Percentiles rank a stretch among this genome's conserved stretches.
These are phyloP conservation scores for Fragum fragum DNA, from an alignment of 2,888 invertebrate species.

Conservation along the genomic window DNA sequence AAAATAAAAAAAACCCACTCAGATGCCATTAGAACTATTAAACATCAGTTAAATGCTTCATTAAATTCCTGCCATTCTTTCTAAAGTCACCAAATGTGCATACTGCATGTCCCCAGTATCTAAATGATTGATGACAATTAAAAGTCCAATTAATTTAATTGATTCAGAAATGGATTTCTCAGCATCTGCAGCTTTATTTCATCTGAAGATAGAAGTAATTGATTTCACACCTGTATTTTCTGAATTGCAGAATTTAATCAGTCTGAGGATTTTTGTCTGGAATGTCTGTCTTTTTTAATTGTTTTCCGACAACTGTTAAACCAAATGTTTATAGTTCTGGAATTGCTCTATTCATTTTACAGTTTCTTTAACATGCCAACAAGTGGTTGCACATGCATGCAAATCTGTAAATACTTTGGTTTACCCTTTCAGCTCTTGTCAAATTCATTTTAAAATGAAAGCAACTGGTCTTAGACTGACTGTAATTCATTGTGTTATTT, in stretches of 20 bases:
- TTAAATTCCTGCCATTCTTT: too few relatives aligned
- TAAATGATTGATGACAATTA: background rate
- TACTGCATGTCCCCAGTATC: background rate
- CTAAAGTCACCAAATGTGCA: too few relatives aligned
- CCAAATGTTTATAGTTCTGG: conserved; percentile 20
- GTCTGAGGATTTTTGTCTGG: conserved; percentile 5
- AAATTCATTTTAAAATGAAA: background rate
- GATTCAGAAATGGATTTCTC: background rate
- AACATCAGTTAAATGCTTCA: too few relatives aligned
- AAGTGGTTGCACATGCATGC: conserved; percentile 13
- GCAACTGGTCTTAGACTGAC: too few relatives aligned
- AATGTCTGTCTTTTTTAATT: conserved; percentile 21
- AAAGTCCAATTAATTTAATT: background rate
- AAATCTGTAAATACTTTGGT: conserved; percentile 3
- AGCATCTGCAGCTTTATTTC: conserved; percentile 7
- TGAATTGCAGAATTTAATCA: conserved; percentile 2
- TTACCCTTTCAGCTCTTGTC: background rate
- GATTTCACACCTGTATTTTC: conserved; percentile 12
- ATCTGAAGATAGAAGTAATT: conserved; percentile 1
- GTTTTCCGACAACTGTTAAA: conserved; percentile 17
- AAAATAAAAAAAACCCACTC: too few relatives aligned
- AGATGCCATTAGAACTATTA: too few relatives aligned
- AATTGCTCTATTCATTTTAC: conserved; percentile 8
- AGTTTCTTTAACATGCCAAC: background rate
- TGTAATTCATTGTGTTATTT: too few relatives aligned